Evolutionary conservation across 2,888 invertebrate genomes (phyloP).

Genomic region (Machimus atricapillus): DNA sequence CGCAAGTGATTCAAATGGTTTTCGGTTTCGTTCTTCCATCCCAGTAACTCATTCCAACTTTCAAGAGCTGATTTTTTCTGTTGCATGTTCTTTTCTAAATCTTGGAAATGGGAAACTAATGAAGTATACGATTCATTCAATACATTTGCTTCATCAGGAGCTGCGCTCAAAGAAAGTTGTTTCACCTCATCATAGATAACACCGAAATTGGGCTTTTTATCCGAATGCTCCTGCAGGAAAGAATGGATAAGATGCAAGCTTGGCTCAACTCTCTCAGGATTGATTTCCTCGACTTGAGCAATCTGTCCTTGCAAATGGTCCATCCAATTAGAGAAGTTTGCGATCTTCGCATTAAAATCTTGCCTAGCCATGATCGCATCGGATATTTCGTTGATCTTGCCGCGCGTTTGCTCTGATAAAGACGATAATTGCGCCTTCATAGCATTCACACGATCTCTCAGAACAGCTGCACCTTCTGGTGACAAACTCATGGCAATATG

Average conservation of each 20-base stretch:
- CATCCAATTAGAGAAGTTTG: slow-evolving; percentile 82
- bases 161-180: slow-evolving; percentile 72
- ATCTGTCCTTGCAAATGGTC: slow-evolving; percentile 74
- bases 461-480: slow-evolving; percentile 75
- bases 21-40: slow-evolving; percentile 81
- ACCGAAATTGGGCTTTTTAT: slow-evolving; percentile 79
- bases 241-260: slow-evolving; percentile 80
- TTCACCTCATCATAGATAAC: slow-evolving; percentile 85
- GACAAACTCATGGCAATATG: slow-evolving; percentile 78
- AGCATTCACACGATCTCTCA: slow-evolving; percentile 76
- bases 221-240: slow-evolving; percentile 83
- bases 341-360: slow-evolving; percentile 81
- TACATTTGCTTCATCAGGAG: slow-evolving; percentile 76
- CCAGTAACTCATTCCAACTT: slow-evolving; percentile 83
- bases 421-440: slow-evolving; percentile 78
- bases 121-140: slow-evolving; percentile 79
- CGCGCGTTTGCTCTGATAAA: slow-evolving; percentile 77
- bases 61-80: slow-evolving; percentile 78
- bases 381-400: slow-evolving; percentile 79
- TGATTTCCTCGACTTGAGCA: slow-evolving; percentile 80
- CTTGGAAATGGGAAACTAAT: slow-evolving; percentile 79
- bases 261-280: slow-evolving; percentile 80
- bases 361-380: slow-evolving; percentile 83
- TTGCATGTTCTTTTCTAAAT: slow-evolving; percentile 75
- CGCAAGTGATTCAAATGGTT: slow-evolving; percentile 82